These are phyloP conservation scores for Chelon labrosus DNA, from an alignment of 2,797 vertebrate genomes.

Conservation along the genomic window DNA sequence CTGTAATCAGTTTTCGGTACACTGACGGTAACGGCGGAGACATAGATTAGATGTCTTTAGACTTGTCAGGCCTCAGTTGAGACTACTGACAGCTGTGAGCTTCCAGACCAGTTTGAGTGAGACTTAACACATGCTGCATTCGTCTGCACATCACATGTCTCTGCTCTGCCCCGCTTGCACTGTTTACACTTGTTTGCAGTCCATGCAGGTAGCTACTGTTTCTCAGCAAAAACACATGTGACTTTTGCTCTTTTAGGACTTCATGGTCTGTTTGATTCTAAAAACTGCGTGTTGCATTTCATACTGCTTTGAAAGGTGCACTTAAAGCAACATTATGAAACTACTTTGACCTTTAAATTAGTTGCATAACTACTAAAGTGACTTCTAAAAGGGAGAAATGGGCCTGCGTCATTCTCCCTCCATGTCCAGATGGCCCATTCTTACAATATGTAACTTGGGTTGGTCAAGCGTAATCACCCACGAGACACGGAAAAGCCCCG, in stretches of 20 bases:
- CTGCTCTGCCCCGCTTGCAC: background rate
- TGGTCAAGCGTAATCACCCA: too few relatives aligned
- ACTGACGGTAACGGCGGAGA: background rate
- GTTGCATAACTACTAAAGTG: too few relatives aligned
- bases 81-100: conserved; percentile 1
- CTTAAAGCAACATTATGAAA: too few relatives aligned
- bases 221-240: background rate
- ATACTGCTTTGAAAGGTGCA: background rate
- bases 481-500: too few relatives aligned
- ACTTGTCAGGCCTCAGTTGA: background rate
- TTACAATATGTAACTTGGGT: too few relatives aligned
- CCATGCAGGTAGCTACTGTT: conserved; percentile 1
- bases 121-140: background rate
- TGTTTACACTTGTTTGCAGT: conserved; percentile 3
- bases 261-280: background rate
- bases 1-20: background rate
- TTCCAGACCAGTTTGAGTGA: background rate
- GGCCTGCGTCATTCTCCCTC: too few relatives aligned
- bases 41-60: conserved; percentile 4
- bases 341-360: too few relatives aligned
- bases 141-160: conserved; percentile 10
- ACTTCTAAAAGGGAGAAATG: too few relatives aligned
- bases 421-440: too few relatives aligned
- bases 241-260: background rate
- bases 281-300: background rate